Evolutionary conservation across 2,797 vertebrate genomes (phyloP), one percentile per base, ranked within the genome.

Genomic region (Crypturellus tataupa): DNA sequence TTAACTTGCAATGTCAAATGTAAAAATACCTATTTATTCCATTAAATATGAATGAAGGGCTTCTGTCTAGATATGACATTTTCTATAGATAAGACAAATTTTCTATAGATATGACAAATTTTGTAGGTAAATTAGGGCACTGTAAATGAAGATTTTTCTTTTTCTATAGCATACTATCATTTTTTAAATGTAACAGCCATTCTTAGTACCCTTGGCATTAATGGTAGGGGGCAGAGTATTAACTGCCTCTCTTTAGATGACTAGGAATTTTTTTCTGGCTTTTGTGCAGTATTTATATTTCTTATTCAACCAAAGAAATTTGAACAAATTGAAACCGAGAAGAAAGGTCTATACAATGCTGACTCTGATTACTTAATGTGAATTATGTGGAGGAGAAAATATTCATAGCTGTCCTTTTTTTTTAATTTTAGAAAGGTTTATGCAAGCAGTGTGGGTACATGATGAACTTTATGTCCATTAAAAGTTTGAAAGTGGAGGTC

Each of bases 391-490:
- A 62, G 49, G 37, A 69, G 55, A 82, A 63, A 85, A 53, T 65
- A 64, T 29, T 69, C 15, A 25, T 23, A 49, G 12, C n/a, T 49
- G 4, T 1, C 65, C 47, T 25, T 51, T 29, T 29, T 53, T 51
- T 51, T 51, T 25, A 47, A 49, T 51, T 51, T 53, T 53, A 29
- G 27, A 53, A 53, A 51, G 6, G 17, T 40, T 13, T 33, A 7
- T 53, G 24, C 20, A 53, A 19, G 53, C 23, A 71, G 2, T 62
- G 69, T 47, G 35, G 6, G 8, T 1, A 0, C 5, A 16, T 39
- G 51, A 62, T 79, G 39, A 83, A 63, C n/a, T 64, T 65, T 11
- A 25, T 39, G 6, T 39, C 46, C 2, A 6, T n/a, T 55, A 44
- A 33, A 80, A 56, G 12, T 78, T 56, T 68, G 37, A 73, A 49